Base-by-base conservation (phyloP, 2,888 invertebrate genomes). In the Nezara viridula region DNA sequence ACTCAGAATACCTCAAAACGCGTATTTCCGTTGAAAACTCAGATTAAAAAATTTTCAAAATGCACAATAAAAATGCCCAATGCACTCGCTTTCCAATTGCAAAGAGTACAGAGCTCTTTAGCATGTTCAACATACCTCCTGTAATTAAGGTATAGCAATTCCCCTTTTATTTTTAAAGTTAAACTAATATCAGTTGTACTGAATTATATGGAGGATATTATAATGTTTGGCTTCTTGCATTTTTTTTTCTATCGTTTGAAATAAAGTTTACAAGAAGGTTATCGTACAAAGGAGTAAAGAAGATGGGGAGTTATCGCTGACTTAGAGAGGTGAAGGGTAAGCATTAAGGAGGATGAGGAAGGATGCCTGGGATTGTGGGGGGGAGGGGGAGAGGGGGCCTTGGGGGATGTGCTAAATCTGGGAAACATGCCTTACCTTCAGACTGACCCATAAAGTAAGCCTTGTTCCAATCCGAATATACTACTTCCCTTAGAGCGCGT, bases 341-440 rank as follows among this genome's bases (percentile, higher is more conserved):
- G 55, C 55, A 55, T 86, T 40, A 52, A 52, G 81, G 52, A 40
- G 37, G 86, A 50, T 55, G 27, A 86, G 40, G 86, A 86, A 86
- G 55, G 50, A 86, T 86, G 55, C 55, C 40, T 24, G 52, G 86
- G 86, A 86, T 86, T 86, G 86, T 37, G 55, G 55, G 52, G 55
- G 21, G 55, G 47, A 2, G 47, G 24, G 24, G 14, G 52, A 21
- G 52, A 55, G 49, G 52, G 50, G 14, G 49, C 0, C 37, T 4
- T 32, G 19, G 55, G 86, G 52, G 66, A 66, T 66, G 66, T 66
- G 66, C 66, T 66, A 66, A 66, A 66, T 66, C 66, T 66, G 66
- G 66, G 66, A 32, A 66, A 66, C 66, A 66, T 66, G 66, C 66
- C 66, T 66, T 66, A 66, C 66, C 66, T 66, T 32, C 66, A 66